Conservation (phyloP, 2,888 invertebrate genomes). For the Ennomos quercinarius region DNA sequence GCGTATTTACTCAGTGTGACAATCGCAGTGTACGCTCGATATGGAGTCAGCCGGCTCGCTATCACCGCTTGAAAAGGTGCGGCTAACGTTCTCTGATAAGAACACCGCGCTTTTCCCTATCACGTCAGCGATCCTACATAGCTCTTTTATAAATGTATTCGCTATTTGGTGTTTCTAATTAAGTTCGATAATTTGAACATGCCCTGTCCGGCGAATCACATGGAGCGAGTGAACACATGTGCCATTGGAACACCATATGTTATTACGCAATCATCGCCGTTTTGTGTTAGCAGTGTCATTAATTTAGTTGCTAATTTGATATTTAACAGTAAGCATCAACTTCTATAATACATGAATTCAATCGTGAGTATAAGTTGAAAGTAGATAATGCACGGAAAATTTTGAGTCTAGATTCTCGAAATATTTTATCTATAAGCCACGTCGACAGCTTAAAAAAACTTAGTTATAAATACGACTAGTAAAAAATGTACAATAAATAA, state of each 20-base stretch:
- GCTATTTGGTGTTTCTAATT: constrained; percentile 50
- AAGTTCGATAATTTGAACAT: constrained; percentile 57
- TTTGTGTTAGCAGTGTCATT: constrained; percentile 58
- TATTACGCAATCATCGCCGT: constrained; percentile 69
- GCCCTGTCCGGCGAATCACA: constrained; percentile 50
- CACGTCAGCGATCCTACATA: constrained; percentile 70
- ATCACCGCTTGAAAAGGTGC: constrained; percentile 81
- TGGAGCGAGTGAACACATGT: constrained; percentile 67
- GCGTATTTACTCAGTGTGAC: constrained; percentile 68
- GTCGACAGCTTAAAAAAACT: constrained; percentile 11
- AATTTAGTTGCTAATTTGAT: constrained; percentile 45
- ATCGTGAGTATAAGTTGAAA: not conserved
- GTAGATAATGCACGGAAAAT: constrained; percentile 12
- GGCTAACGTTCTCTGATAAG: constrained; percentile 82
- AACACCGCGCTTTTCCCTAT: constrained; percentile 78
- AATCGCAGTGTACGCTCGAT: constrained; percentile 67
- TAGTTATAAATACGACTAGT: too few relatives aligned
- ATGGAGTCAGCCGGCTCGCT: constrained; percentile 67
- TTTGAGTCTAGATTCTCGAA: not conserved
- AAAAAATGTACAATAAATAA: constrained; percentile 7
- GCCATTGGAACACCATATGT: constrained; percentile 72
- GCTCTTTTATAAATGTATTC: constrained; percentile 63
- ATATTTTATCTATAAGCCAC: constrained; percentile 17
- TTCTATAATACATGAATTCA: constrained; percentile 1
- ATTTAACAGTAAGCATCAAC: constrained; percentile 16